phyloP scores from a whole-genome alignment of 2,888 invertebrate species.

The Heteropelma amictum region DNA sequence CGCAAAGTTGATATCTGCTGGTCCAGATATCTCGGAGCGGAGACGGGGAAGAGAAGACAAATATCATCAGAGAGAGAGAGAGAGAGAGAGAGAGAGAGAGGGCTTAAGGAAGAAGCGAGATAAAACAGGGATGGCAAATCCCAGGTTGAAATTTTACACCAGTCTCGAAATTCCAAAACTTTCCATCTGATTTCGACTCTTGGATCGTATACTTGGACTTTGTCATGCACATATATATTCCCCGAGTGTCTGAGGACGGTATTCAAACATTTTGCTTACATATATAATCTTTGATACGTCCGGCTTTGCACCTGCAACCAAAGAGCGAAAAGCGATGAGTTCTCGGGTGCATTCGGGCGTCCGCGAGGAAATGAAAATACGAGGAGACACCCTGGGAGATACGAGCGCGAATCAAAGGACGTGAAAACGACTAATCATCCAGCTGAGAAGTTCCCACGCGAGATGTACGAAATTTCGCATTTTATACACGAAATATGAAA shows the following conservation, averaged over 20 bases:
- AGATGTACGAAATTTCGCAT: neutral
- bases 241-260: neutral
- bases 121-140: neutral
- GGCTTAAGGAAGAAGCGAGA: neutral
- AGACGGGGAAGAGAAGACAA: conserved; percentile 11
- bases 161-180: conserved; percentile 36
- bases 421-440: conserved; percentile 6
- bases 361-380: conserved; percentile 36
- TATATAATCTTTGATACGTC: conserved; percentile 24
- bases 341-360: neutral
- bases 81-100: conserved; percentile 8
- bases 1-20: conserved; percentile 52
- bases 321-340: conserved; percentile 4
- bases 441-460: neutral
- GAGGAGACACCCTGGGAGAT: neutral
- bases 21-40: conserved; percentile 38
- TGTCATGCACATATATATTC: neutral
- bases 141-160: conserved; percentile 38
- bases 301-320: conserved; percentile 31
- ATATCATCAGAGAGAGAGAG: neutral
- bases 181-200: conserved; percentile 50
- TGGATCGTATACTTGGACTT: conserved; percentile 26
- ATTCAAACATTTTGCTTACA: conserved; percentile 15
- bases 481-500: neutral
- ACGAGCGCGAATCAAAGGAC: conserved; percentile 13